Conservation (phyloP, 2,113 vertebrate genomes). For the Morphnarchus princeps region DNA sequence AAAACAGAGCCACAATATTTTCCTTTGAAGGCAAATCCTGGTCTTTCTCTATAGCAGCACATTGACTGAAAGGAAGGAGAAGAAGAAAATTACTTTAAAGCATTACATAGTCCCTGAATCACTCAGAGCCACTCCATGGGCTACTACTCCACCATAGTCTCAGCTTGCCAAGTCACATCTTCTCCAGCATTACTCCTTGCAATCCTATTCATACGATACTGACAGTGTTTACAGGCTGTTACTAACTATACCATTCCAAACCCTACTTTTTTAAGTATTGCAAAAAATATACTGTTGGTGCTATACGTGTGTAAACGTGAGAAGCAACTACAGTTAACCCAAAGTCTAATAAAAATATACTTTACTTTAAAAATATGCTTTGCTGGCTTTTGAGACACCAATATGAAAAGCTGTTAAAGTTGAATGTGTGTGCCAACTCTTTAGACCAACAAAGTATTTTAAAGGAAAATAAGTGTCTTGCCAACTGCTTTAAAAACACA, state of each 20-base stretch:
- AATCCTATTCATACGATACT: neutral
- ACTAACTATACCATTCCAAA: neutral
- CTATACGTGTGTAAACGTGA: neutral
- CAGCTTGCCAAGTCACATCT: neutral
- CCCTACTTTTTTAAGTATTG: neutral
- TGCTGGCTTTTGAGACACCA: neutral
- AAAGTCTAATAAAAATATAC: neutral
- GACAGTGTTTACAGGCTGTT: neutral
- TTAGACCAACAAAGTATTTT: neutral
- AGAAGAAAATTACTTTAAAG: neutral
- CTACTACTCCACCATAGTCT: neutral
- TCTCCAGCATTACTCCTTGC: neutral
- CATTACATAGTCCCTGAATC: neutral
- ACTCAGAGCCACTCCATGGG: neutral
- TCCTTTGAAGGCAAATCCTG: neutral
- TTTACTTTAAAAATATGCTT: neutral
- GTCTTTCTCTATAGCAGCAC: neutral
- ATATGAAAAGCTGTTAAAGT: neutral
- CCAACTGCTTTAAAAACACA: neutral
- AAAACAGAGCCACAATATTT: conserved; percentile 16
- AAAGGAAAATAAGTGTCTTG: neutral
- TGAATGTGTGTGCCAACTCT: neutral
- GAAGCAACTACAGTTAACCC: neutral
- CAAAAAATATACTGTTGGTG: neutral
- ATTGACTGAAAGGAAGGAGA: neutral